A percentile compares a stretch with the other conserved stretches of the same genome.
Evolutionary conservation across 2,113 vertebrate genomes (phyloP).

Genomic region (Myodes glareolus): DNA sequence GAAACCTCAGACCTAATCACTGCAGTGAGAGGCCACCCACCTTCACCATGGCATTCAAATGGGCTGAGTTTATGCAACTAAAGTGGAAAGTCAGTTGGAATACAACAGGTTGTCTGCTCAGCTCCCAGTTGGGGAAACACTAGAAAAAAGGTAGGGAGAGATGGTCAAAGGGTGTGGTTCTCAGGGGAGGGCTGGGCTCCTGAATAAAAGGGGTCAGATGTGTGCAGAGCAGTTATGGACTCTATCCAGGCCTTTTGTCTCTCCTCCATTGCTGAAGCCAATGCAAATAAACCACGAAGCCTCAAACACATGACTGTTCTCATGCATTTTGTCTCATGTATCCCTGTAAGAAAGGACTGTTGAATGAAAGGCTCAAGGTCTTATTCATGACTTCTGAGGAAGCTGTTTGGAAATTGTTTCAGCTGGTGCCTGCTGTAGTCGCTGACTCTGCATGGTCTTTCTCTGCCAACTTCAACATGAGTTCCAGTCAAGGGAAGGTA

Average conservation of each 20-base stretch:
- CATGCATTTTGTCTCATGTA: not conserved
- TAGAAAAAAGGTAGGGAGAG: not conserved
- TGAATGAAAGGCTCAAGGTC: not conserved
- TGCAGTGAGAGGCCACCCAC: not conserved
- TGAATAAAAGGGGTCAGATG: not conserved
- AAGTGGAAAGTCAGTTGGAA: slow-evolving; percentile 1
- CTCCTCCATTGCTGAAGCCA: not conserved
- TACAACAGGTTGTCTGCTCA: not conserved
- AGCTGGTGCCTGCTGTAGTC: not conserved
- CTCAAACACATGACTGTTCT: not conserved
- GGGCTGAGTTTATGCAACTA: not conserved
- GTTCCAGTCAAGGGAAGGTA: not conserved
- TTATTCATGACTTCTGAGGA: slow-evolving; percentile 40
- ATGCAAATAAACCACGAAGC: not conserved
- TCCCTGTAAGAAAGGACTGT: not conserved
- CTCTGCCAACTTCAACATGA: not conserved
- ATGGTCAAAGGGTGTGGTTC: not conserved
- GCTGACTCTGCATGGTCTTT: not conserved
- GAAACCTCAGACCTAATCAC: not conserved
- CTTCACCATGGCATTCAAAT: not conserved
- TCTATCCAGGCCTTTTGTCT: not conserved
- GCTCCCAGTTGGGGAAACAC: not conserved
- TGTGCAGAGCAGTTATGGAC: not conserved
- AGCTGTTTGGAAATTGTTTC: not conserved
- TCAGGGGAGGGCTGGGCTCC: not conserved